Conservation (phyloP, 2,888 invertebrate species). For the Imbricaverruca yamaguchii region DNA sequence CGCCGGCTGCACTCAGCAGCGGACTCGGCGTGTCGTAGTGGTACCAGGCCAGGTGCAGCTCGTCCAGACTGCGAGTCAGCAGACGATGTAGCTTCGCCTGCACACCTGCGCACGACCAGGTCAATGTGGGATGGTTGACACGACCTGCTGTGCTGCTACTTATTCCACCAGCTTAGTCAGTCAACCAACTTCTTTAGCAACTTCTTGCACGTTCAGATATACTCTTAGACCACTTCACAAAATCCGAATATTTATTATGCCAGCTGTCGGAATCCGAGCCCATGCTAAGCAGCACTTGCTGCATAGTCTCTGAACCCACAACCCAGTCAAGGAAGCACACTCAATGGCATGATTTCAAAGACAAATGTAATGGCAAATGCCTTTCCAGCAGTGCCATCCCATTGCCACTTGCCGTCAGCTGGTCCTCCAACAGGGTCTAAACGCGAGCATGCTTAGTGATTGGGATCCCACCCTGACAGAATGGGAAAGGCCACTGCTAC, state of each 20-base stretch:
- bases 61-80: neutral
- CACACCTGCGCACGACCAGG: conserved; percentile 56
- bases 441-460: too few relatives aligned
- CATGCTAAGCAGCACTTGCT: too few relatives aligned
- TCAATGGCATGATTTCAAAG: too few relatives aligned
- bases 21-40: conserved; percentile 10
- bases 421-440: too few relatives aligned
- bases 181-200: neutral
- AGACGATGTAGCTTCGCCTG: conserved; percentile 40
- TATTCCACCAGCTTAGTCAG: neutral
- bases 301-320: too few relatives aligned
- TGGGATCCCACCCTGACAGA: too few relatives aligned
- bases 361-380: too few relatives aligned
- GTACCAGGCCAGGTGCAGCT: neutral
- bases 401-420: too few relatives aligned
- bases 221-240: neutral
- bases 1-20: neutral
- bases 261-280: too few relatives aligned
- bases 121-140: neutral
- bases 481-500: too few relatives aligned
- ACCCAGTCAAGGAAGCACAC: too few relatives aligned
- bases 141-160: neutral
- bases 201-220: neutral
- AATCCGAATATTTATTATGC: neutral
- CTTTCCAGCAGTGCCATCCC: too few relatives aligned